Conservation (phyloP, 2,888 invertebrate genomes). For the Malachius bipustulatus region DNA sequence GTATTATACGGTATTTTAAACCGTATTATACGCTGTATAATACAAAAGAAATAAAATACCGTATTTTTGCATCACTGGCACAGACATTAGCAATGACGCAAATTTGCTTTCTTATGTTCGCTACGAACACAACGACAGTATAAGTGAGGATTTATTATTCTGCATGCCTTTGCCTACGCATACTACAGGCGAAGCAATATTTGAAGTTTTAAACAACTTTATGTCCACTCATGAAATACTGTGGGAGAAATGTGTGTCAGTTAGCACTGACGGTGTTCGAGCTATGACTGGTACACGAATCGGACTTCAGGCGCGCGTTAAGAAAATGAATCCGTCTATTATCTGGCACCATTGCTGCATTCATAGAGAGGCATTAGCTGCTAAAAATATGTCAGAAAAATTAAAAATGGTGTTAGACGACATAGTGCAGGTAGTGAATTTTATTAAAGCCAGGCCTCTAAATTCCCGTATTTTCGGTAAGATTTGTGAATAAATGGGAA, state of each 20-base stretch:
- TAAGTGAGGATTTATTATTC: constrained; percentile 15
- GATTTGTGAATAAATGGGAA: neutral
- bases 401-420: neutral
- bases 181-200: constrained; percentile 15
- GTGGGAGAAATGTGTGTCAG: constrained; percentile 5
- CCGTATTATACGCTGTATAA: too few relatives aligned
- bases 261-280: constrained; percentile 4
- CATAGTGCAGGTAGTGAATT: neutral
- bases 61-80: too few relatives aligned
- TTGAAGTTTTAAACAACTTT: constrained; percentile 12
- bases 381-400: neutral
- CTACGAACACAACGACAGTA: too few relatives aligned
- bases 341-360: neutral
- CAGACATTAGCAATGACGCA: constrained; percentile 16
- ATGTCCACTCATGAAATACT: constrained; percentile 10
- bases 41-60: too few relatives aligned
- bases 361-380: neutral
- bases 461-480: neutral
- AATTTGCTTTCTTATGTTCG: constrained; percentile 14
- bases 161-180: constrained; percentile 13
- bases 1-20: too few relatives aligned
- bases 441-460: neutral
- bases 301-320: neutral
- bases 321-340: neutral
- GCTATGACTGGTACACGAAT: constrained; percentile 2